Evolutionary conservation across 2,113 vertebrate species (phyloP), one percentile per base, ranked within the genome.

Genomic region (Pachypanchax playfairii): DNA sequence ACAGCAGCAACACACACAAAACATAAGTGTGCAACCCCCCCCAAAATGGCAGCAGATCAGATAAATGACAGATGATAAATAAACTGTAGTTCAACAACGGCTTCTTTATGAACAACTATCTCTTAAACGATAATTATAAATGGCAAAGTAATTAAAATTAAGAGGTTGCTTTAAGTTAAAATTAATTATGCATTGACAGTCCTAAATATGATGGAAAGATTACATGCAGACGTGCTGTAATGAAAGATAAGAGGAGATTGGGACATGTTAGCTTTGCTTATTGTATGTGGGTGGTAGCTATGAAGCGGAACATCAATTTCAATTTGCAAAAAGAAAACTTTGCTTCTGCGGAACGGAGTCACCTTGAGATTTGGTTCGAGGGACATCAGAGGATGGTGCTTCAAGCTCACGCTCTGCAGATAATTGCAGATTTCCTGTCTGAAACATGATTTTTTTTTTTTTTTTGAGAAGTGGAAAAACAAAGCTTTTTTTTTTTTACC

Each of bases 161-260:
- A 86, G 83, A 89, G 39, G 58, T 42, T 66, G 59, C 86, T 84
- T 87, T 75, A 88, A 86, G 87, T 79, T 26, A 71, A 86, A 87
- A 90, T 82, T 67, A 90, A 91, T 91, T 87, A 91, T 77, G 73
- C 70, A 83, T 86, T 57, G 80, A 88, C 82, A 83, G 83, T 82
- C 62, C 75, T 63, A 88, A 90, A 85, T 84, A 82, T 52, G 84
- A 85, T 86, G 26, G 52, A 60, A 59, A 73, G 84, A 88, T 86
- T 79, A 75, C 39, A 65, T 39, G 52, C 63, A 65, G 67, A 62
- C 35, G 43, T 33, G 13, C 65, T 63, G 67, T 75, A 84, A 78
- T 59, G 66, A 73, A 25, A 77, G 88, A 88, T 84, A 85, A 87
- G 80, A 65, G 42, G 20, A 44, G 72, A 77, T 64, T 80, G 57